These are phyloP conservation scores for Typhlichthys eigenmanni DNA, from an alignment of 2,797 vertebrate species.

Conservation along the genomic window DNA sequence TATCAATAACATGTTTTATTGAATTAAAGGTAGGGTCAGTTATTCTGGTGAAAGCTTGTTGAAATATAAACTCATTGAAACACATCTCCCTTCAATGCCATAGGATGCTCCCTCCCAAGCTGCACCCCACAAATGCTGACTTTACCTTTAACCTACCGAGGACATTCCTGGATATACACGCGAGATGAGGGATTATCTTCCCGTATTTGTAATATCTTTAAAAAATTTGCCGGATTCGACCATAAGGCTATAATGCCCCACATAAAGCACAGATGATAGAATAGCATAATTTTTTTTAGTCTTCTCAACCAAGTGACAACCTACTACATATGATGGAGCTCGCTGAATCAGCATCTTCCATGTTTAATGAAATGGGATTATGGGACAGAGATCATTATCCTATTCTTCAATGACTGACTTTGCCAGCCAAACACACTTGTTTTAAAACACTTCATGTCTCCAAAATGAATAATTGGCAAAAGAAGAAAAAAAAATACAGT, in stretches of 20 bases:
- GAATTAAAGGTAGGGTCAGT: no score
- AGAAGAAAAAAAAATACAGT: slow-evolving; percentile 21
- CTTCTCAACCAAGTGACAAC: slow-evolving; percentile 27
- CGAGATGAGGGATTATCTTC: background rate
- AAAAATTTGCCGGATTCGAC: background rate
- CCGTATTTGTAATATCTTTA: background rate
- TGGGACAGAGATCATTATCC: slow-evolving; percentile 19
- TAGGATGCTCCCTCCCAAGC: no score
- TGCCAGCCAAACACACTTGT: slow-evolving; percentile 13
- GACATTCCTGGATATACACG: no score
- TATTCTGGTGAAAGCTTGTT: no score
- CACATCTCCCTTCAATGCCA: no score
- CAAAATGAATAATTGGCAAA: slow-evolving; percentile 33
- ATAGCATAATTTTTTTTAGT: background rate
- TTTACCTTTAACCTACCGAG: background rate
- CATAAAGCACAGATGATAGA: background rate
- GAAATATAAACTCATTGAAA: no score
- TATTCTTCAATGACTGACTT: slow-evolving; percentile 32
- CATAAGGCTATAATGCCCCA: slow-evolving; percentile 5
- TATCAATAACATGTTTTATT: no score
- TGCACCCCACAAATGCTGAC: no score
- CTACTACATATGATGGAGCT: slow-evolving; percentile 25
- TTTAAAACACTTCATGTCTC: slow-evolving; percentile 34
- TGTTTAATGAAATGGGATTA: slow-evolving; percentile 20
- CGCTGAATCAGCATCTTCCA: slow-evolving; percentile 33